Base-by-base conservation (phyloP, 1,140 invertebrate genomes). In the Lasioglossum baleicum region DNA sequence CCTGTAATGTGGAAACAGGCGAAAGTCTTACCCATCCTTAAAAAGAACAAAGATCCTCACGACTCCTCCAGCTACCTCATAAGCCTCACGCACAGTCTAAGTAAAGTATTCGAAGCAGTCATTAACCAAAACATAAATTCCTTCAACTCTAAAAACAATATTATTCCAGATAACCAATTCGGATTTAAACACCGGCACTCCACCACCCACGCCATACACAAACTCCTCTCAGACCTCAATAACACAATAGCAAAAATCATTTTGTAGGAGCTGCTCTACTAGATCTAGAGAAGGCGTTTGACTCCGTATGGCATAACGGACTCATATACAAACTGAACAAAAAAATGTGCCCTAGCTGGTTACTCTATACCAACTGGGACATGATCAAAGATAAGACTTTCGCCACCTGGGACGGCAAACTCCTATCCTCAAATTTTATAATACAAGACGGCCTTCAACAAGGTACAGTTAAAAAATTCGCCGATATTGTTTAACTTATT, bases 201-300 rank as follows among this genome's bases (percentile, higher is more conserved):
- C 0, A 69, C 53, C 0, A 31, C 22, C 3, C 67, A 69, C 20
- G 67, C 48, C 2, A 31, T 69, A 0, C 48, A 69, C 10, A 69
- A 69, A 56, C 10, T 69, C 7, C 0, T 56, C 0, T 53, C 67
- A 0, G 67, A 69, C 17, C 0, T 69, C 22, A 56, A 56, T 8
- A 40, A 3, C 0, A 6, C 17, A 1, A 2, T 69, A 2, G 22
- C 8, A 69, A 31, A 0, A 20, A 22, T 5, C 26, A 31, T 0
- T 1, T 56, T 0, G 48, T 69, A 7, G 48, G 22, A 3, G 67
- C 67, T 7, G 11, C 13, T 8, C 13, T 69, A 0, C 11, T 69
- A 6, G 67, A 69, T 22, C 1, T 69, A 26, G 67, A 69, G 20
- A 69, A 69, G n/a, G 67, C 67, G 0, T 69, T 69, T 31, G 67